Evolutionary conservation across 2,797 vertebrate genomes (phyloP).

Genomic region (Atherinosoma microstoma): DNA sequence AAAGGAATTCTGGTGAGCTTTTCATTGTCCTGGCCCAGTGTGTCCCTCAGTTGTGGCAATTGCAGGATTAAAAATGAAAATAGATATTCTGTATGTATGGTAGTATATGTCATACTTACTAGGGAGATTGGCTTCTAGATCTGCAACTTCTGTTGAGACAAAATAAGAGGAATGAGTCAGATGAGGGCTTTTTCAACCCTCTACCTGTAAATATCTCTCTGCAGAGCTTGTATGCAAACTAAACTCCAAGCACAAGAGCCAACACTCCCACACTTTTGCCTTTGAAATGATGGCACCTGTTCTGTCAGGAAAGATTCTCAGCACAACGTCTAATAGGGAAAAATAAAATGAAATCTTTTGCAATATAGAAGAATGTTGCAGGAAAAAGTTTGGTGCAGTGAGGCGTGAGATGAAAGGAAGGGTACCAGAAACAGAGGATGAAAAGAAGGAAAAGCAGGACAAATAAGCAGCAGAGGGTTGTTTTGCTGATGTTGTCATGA

Average conservation of each 20-base stretch:
- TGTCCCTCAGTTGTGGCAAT: background rate
- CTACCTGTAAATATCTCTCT: background rate
- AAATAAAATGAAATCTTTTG: background rate
- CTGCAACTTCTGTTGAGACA: constrained; percentile 91
- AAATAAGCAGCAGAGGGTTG: background rate
- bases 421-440: background rate
- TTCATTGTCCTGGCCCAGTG: background rate
- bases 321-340: constrained; percentile 6
- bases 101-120: constrained; percentile 86
- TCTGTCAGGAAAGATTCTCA: constrained; percentile 4
- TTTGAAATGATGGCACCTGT: background rate
- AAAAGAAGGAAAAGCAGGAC: background rate
- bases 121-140: constrained; percentile 95
- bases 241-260: background rate
- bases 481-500: constrained; percentile 9
- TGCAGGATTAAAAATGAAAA: no score
- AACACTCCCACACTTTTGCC: background rate
- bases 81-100: background rate
- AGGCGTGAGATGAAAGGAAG: background rate
- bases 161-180: constrained; percentile 21
- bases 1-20: background rate
- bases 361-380: background rate
- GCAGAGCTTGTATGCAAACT: background rate
- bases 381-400: background rate
- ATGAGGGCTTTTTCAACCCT: background rate